phyloP scores from a whole-genome alignment of 2,888 invertebrate genomes.

The Therioaphis trifolii region DNA sequence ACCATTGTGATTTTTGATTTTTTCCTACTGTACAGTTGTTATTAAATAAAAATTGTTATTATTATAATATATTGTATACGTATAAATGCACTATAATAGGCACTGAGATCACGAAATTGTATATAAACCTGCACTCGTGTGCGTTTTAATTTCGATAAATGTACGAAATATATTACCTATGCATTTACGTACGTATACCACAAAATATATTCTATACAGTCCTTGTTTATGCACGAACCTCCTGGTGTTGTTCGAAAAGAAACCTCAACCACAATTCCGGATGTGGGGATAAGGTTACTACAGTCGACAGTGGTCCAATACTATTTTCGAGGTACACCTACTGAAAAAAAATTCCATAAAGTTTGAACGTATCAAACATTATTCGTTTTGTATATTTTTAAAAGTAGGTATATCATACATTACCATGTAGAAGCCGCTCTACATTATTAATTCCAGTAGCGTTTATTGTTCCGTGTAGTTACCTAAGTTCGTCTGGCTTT shows the following conservation, averaged over 20 bases:
- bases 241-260: not conserved
- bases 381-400: not conserved
- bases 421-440: not conserved
- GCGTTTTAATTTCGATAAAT: too few species aligned
- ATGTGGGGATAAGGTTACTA: not conserved
- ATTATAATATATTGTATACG: too few species aligned
- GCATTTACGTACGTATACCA: too few species aligned
- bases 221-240: not conserved
- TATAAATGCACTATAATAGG: too few species aligned
- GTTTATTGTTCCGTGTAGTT: not conserved
- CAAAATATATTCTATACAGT: too few species aligned
- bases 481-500: not conserved
- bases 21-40: too few species aligned
- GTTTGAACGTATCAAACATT: not conserved
- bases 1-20: too few species aligned
- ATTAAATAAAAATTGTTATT: too few species aligned
- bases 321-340: constrained; percentile 9
- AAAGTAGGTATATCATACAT: not conserved
- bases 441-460: constrained; percentile 1
- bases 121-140: too few species aligned
- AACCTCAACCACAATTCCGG: constrained; percentile 20
- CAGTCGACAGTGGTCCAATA: not conserved
- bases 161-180: too few species aligned
- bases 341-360: not conserved
- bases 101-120: too few species aligned